Evolutionary conservation across 53 echinoderm and acorn worm species (phyloP).

Genomic region (Luidia sarsii): DNA sequence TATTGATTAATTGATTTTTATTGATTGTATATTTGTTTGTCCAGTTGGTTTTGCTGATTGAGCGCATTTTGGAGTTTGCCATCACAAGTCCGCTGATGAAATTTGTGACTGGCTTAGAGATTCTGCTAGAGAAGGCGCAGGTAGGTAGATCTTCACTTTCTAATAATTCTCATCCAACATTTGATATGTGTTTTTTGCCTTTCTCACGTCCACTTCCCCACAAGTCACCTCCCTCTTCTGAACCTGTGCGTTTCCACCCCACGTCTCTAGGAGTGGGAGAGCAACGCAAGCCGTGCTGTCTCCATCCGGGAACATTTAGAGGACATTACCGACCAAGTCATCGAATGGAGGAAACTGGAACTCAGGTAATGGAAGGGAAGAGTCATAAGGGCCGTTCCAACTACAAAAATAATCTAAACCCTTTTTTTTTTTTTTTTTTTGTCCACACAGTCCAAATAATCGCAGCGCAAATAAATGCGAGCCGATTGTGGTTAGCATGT

Average conservation of each 20-base stretch:
- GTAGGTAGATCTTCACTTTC: slow-evolving; percentile 16
- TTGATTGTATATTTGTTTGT: slow-evolving; percentile 5
- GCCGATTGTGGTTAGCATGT: no score
- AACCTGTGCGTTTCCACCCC: no score
- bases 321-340: slow-evolving; percentile 78
- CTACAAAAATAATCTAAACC: no score
- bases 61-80: slow-evolving; percentile 86
- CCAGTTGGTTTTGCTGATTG: slow-evolving; percentile 77
- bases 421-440: no score
- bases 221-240: no score
- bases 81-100: slow-evolving; percentile 93
- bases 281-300: slow-evolving; percentile 80
- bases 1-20: neutral
- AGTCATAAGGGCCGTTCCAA: no score
- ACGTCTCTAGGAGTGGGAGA: slow-evolving; percentile 82
- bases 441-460: no score
- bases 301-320: slow-evolving; percentile 84
- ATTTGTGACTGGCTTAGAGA: slow-evolving; percentile 90
- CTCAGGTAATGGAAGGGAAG: slow-evolving; percentile 58
- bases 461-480: no score
- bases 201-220: no score
- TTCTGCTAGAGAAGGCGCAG: slow-evolving; percentile 92
- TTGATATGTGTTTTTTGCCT: no score
- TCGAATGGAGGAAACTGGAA: slow-evolving; percentile 94
- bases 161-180: neutral